Base-by-base conservation (phyloP, 1,140 invertebrate genomes). In the Cyrtorhinus lividipennis region DNA sequence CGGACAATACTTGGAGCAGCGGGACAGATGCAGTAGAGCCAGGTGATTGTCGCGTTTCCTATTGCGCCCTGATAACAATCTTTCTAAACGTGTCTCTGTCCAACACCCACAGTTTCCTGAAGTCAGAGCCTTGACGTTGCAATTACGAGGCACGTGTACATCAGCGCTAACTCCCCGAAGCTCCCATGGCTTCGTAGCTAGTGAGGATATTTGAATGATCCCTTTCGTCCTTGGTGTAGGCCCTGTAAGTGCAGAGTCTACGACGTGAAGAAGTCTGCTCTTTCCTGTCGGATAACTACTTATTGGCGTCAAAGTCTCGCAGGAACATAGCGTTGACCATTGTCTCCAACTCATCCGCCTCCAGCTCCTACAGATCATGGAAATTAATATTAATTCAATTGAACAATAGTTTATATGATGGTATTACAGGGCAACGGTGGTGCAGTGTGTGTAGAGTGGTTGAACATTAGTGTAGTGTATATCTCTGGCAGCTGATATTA, bases 101-200 rank as follows among this genome's bases (percentile, higher is more conserved):
- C 92, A 98, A 93, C 62, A 92, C 93, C 94, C 93, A 97, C 0
- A 98, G 79, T 22, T 86, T 84, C 44, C 94, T 94, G 26, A 75
- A 8, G 87, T 83, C 67, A 83, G 80, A 13, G 92, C 88, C 71
- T 87, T 84, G 61, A 90, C 83, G 20, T 83, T 94, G 48, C 93
- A 94, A 62, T 92, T 92, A 67, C 94, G 81, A 12, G 95, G 94
- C 88, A 94, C 92, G 75, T 96, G 79, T 98, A 97, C 78, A 98
- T 86, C 25, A 98, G 81, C 27, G 95, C 94, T 69, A 97, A 77
- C 80, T 97, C 94, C 48, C 95, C 94, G 75, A 97, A 98, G 72
- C 89, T 90, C 60, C 94, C 94, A 22, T 82, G 79, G 69, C 90
- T 66, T 93, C 84, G 75, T 97, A 97, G 63, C 85, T 88, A 70